phyloP scores from a whole-genome alignment of 2,113 vertebrate genomes.

The Melanocharis versteri region DNA sequence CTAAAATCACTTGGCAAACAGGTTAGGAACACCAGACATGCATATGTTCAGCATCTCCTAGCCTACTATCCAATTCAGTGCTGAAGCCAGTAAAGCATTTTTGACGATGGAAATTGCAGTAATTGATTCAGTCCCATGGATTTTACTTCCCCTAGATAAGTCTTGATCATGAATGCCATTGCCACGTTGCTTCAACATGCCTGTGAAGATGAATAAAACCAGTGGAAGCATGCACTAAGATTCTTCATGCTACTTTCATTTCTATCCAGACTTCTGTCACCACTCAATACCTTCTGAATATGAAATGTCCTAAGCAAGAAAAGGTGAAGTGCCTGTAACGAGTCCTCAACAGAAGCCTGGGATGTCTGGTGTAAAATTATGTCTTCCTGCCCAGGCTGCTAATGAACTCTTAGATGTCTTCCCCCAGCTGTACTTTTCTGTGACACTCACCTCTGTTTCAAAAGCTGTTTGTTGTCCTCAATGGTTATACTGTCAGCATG shows the following conservation, averaged over 20 bases:
- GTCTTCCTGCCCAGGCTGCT: neutral
- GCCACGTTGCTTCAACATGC: neutral
- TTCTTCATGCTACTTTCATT: neutral
- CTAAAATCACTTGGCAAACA: constrained; percentile 16
- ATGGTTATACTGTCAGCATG: constrained; percentile 79
- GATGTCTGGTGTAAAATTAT: neutral
- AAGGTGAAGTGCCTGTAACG: neutral
- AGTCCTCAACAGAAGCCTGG: neutral
- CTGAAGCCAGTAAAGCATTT: constrained; percentile 14
- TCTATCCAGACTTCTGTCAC: neutral
- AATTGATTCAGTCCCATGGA: neutral
- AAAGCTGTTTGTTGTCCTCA: constrained; percentile 85
- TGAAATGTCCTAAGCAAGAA: neutral
- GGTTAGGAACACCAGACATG: constrained; percentile 3
- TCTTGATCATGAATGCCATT: neutral
- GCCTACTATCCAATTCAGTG: neutral
- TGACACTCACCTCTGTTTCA: constrained; percentile 84
- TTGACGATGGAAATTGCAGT: constrained; percentile 1
- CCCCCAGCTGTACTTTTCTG: neutral
- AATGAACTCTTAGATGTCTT: neutral
- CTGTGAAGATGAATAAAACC: neutral
- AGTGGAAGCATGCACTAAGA: neutral
- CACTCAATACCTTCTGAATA: neutral
- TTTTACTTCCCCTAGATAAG: constrained; percentile 1
- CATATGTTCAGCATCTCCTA: neutral